Conservation (phyloP, 2,888 invertebrate species). For the Xanthorhoe designata region DNA sequence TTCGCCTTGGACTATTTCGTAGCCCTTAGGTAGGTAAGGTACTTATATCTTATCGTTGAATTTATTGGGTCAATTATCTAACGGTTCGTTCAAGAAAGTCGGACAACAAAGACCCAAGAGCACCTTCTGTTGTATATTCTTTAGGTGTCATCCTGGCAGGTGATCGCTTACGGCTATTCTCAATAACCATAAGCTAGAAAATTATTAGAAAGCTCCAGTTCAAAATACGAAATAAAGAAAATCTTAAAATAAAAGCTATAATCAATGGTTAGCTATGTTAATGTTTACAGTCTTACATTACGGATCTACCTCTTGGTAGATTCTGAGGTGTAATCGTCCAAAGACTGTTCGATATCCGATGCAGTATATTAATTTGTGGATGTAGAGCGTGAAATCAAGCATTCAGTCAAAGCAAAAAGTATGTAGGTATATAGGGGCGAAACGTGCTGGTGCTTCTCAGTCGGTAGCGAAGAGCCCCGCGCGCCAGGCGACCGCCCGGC, state of each 20-base stretch:
- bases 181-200: no score
- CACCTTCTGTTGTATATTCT: neutral
- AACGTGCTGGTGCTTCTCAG: slow-evolving; percentile 66
- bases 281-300: neutral
- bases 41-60: slow-evolving; percentile 54
- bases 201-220: no score
- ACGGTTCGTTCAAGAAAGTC: slow-evolving; percentile 59
- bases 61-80: slow-evolving; percentile 63
- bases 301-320: slow-evolving; percentile 14
- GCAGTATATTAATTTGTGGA: slow-evolving; percentile 76
- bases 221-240: no score
- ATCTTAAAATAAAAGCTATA: no score
- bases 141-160: neutral
- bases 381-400: slow-evolving; percentile 82
- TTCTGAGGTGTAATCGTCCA: slow-evolving; percentile 52
- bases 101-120: slow-evolving; percentile 37
- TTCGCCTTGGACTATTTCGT: slow-evolving; percentile 60
- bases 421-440: slow-evolving; percentile 79
- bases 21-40: slow-evolving; percentile 25
- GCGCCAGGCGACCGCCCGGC: slow-evolving; percentile 46
- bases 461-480: slow-evolving; percentile 61
- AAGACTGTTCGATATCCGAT: slow-evolving; percentile 61
- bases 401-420: slow-evolving; percentile 77
- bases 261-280: no score
- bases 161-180: neutral